Evolutionary conservation across 2,797 vertebrate species (phyloP).

Genomic region (Eutrigla gurnardus): DNA sequence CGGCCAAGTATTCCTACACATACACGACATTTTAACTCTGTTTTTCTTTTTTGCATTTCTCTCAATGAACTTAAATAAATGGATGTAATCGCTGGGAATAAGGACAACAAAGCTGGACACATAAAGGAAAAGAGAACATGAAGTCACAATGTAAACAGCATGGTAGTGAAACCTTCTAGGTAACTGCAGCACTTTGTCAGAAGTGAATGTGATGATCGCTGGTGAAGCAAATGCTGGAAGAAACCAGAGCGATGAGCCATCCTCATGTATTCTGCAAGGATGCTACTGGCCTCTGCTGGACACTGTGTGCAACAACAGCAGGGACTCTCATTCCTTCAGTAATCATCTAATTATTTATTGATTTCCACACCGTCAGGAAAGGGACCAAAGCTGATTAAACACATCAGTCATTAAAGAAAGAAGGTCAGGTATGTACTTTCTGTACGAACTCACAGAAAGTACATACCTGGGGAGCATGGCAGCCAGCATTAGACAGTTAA

Average conservation of each 20-base stretch:
- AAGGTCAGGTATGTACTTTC: not conserved
- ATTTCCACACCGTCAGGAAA: not conserved
- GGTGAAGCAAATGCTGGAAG: not conserved
- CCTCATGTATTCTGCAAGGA: not conserved
- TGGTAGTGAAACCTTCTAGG: not conserved
- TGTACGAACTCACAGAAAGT: too few species aligned
- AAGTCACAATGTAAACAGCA: not conserved
- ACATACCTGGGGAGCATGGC: not conserved
- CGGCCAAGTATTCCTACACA: not conserved
- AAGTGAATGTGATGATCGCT: not conserved
- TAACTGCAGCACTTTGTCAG: not conserved
- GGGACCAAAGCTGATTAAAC: constrained; percentile 9
- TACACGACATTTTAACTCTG: not conserved
- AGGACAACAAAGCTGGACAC: not conserved
- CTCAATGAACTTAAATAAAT: not conserved
- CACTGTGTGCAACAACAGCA: constrained; percentile 31
- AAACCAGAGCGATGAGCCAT: not conserved
- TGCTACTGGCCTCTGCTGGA: constrained; percentile 73
- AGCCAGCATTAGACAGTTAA: not conserved
- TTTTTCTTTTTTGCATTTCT: not conserved
- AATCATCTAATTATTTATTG: not conserved
- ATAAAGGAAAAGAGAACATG: not conserved
- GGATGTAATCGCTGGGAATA: not conserved
- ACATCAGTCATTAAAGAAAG: not conserved
- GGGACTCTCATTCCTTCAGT: not conserved